Evolutionary conservation across 2,888 invertebrate species (phyloP), one percentile per base, ranked within the genome.

Genomic region (Drosophila bunnanda): DNA sequence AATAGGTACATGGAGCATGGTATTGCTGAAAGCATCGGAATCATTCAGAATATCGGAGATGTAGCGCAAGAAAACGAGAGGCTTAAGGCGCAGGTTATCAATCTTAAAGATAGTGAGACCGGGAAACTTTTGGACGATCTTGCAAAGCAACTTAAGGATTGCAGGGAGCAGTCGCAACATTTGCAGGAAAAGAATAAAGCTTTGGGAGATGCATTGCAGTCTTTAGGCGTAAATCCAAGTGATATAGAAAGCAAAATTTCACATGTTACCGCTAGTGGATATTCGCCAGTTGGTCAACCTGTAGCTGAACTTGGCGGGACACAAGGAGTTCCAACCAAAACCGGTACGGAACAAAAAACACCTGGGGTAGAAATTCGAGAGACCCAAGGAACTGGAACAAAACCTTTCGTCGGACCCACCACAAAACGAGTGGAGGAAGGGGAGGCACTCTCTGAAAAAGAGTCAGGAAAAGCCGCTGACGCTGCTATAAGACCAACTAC

Each of bases 21-120:
- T 4, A 75, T 17, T 84, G 80, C 70, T 32, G 69, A 61, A 68
- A 77, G 0, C 74, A 76, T 87, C 15, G 55, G 75, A 22, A 44
- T 91, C 22, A 84, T 91, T 10, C 78, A 71, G 17, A 82, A 91
- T 7, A 91, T 91, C 4, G 90, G 80, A 28, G 80, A 82, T 57
- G 75, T 90, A 6, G 83, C 90, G 28, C 57, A 75, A 20, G 78
- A 81, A 56, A 90, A 90, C 73, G 87, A 88, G 12, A 61, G 53
- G 2, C 74, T 90, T 0, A 67, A 79, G 10, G 82, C 73, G 36
- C 77, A 79, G 36, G 78, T 90, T 4, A 80, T 70, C 56, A 74
- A 79, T 2, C 65, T 90, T 32, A 88, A 68, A 50, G 74, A 79
- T 7, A 72, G 77, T 8, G 90, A 90, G 39, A 79, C 87, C 54